These are phyloP conservation scores for Gisinianus flammeolus DNA, from an alignment of 2,888 invertebrate genomes.

Conservation along the genomic window DNA sequence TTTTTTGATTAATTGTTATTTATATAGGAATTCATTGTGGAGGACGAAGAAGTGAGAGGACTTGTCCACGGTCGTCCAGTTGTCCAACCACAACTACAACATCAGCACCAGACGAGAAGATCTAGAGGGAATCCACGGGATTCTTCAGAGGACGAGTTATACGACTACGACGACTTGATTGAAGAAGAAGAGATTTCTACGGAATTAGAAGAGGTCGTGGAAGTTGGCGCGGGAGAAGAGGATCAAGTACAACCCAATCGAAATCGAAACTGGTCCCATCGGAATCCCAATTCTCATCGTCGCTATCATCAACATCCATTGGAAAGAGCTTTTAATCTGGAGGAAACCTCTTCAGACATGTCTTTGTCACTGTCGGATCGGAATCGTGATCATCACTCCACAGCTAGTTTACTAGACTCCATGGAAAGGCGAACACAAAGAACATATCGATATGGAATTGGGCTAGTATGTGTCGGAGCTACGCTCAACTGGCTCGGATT, in stretches of 20 bases:
- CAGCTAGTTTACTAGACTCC: slow-evolving; percentile 53
- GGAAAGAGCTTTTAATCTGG: neutral
- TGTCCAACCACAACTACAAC: neutral
- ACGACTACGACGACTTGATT: neutral
- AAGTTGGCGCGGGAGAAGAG: neutral
- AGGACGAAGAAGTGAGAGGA: slow-evolving; percentile 27
- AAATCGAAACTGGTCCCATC: neutral
- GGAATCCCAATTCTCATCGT: neutral
- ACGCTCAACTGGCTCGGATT: slow-evolving; percentile 77
- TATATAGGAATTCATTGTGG: slow-evolving; percentile 28
- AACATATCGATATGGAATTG: slow-evolving; percentile 77
- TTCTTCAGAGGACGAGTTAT: neutral
- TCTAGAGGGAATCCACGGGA: neutral
- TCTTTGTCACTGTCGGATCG: slow-evolving; percentile 19
- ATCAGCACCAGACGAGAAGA: neutral
- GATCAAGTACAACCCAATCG: neutral
- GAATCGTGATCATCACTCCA: slow-evolving; percentile 33
- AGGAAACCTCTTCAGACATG: slow-evolving; percentile 5
- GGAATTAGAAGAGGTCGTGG: neutral
- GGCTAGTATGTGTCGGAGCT: slow-evolving; percentile 73
- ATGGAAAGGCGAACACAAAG: slow-evolving; percentile 64
- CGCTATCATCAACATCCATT: neutral
- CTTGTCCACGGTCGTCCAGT: slow-evolving; percentile 8
- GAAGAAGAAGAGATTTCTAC: neutral
- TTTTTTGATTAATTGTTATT: too few relatives aligned